Percentiles rank a stretch among this genome's conserved stretches.
Evolutionary conservation across 2,888 invertebrate genomes (phyloP).

Genomic region (Apamea epomidion): DNA sequence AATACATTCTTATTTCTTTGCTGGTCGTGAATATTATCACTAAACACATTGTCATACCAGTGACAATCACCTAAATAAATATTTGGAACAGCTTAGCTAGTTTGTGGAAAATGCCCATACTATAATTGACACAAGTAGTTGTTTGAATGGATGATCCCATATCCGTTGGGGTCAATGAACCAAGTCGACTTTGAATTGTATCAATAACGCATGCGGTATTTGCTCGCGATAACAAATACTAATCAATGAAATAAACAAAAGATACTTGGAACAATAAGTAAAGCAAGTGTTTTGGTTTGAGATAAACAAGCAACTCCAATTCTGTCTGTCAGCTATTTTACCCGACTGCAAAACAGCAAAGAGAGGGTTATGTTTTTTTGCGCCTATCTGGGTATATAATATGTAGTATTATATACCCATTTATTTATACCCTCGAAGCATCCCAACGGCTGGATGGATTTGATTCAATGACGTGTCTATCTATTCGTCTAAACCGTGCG

Average conservation of each 20-base stretch:
- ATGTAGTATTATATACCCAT: neutral
- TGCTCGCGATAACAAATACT: slow-evolving; percentile 65
- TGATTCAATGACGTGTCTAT: neutral
- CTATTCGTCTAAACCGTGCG: neutral
- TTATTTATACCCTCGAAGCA: neutral
- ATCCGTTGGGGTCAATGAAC: slow-evolving; percentile 60
- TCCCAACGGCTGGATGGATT: neutral
- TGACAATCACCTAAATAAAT: slow-evolving; percentile 15
- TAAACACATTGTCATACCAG: slow-evolving; percentile 20
- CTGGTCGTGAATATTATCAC: slow-evolving; percentile 17
- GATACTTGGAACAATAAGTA: slow-evolving; percentile 64
- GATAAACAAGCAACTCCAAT: slow-evolving; percentile 43
- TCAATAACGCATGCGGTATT: slow-evolving; percentile 65
- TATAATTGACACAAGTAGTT: slow-evolving; percentile 16
- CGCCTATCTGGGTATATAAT: neutral
- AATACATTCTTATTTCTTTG: slow-evolving; percentile 2
- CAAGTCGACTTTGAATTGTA: slow-evolving; percentile 63
- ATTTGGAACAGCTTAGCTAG: slow-evolving; percentile 15
- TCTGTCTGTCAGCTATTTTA: slow-evolving; percentile 21
- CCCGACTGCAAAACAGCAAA: neutral
- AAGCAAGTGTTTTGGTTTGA: slow-evolving; percentile 58
- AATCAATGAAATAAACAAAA: slow-evolving; percentile 69
- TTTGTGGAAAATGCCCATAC: slow-evolving; percentile 25
- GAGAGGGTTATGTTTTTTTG: neutral
- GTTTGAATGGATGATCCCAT: slow-evolving; percentile 58